Conservation (phyloP, 2,888 invertebrate species). For the Abrostola tripartita region DNA sequence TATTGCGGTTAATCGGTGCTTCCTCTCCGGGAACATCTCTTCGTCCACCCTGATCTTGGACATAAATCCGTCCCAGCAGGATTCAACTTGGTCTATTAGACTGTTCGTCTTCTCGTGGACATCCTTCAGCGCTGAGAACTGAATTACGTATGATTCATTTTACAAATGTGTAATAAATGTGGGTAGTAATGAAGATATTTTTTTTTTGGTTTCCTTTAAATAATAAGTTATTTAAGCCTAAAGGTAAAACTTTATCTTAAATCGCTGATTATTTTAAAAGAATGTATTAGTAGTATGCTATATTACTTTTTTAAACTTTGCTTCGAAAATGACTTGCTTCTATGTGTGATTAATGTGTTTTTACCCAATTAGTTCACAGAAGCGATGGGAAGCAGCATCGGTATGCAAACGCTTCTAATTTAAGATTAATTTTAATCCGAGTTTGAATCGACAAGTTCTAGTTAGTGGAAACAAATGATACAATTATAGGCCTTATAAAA, state of each 20-base stretch:
- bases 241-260: too few species aligned
- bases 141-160: constrained; percentile 32
- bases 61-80: constrained; percentile 88
- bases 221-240: too few species aligned
- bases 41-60: constrained; percentile 90
- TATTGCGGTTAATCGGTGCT: constrained; percentile 94
- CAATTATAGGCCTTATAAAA: too few species aligned
- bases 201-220: not conserved
- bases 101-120: constrained; percentile 89
- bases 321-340: too few species aligned
- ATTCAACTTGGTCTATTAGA: constrained; percentile 87
- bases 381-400: constrained; percentile 19
- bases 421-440: not conserved
- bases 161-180: not conserved
- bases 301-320: too few species aligned
- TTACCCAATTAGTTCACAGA: not conserved
- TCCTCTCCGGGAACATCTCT: constrained; percentile 92
- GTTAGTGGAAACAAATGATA: too few species aligned
- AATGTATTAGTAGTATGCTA: too few species aligned
- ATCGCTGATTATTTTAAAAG: too few species aligned
- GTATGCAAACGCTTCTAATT: constrained; percentile 3
- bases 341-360: too few species aligned
- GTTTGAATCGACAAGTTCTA: too few species aligned
- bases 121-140: constrained; percentile 90
- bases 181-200: too few species aligned